Base-by-base conservation (phyloP, 2,888 invertebrate species). In the Phanerotoma sp. region DNA sequence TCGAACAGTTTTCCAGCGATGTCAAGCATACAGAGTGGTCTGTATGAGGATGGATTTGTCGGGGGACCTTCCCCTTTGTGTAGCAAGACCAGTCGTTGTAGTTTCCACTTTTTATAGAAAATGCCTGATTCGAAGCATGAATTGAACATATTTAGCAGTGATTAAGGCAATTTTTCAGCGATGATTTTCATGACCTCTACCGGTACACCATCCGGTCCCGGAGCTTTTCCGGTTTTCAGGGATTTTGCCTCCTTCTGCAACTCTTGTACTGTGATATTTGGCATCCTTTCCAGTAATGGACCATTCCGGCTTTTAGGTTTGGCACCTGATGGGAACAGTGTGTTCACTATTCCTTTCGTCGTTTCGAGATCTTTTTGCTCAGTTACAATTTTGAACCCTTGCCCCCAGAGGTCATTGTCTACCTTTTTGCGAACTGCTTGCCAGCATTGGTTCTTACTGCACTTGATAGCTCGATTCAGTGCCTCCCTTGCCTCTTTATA, bases 1-100 rank as follows among this genome's bases (percentile, higher is more conserved):
- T 72, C 70, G 11, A 65, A 52, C 1, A 69, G 38, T 52, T 66
- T 71, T 0, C 65, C 68, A 7, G 65, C 11, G 4, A 55, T 49
- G 18, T 63, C 62, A 5, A n/a, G n/a, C n/a, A n/a, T n/a, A n/a
- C n/a, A n/a, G n/a, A n/a, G n/a, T n/a, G n/a, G n/a, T n/a, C n/a
- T 66, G 52, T 16, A 70, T 49, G 62, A 38, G 21, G 58, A 56
- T 15, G 63, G 56, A 25, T 33, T 32, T n/a, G 22, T n/a, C 6
- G 58, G 51, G 10, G 52, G 51, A 4, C 62, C 62, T 20, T 62
- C 65, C 0, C 54, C 54, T 9, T 49, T 35, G 10, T 18, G 11
- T 11, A 54, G 21, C 5, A 50, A 49, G 1, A 56, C 51, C 18
- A 41, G 13, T 25, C 55, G 25, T 21, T 47, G 41, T 32, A 35